Evolutionary conservation across 2,113 vertebrate genomes (phyloP).

Genomic region (Lucifuga dentata): DNA sequence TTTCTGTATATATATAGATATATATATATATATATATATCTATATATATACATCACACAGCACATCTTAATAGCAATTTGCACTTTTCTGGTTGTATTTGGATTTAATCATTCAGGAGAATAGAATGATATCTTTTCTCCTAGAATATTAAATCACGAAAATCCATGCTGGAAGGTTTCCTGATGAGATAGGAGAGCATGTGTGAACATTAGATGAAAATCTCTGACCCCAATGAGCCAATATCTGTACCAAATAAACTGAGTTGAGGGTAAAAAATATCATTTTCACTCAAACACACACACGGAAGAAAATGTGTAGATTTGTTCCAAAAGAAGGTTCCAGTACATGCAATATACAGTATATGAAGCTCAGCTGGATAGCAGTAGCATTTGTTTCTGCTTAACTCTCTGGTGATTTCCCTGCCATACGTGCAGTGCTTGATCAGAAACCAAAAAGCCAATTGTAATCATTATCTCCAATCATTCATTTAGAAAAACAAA

Average conservation of each 20-base stretch:
- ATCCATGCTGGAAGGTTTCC: background rate
- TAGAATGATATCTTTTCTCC: background rate
- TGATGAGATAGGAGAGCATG: background rate
- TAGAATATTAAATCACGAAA: background rate
- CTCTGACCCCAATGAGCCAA: slow-evolving; percentile 19
- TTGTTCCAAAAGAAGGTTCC: background rate
- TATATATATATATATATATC: too few relatives aligned
- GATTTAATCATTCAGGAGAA: too few relatives aligned
- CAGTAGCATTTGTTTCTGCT: background rate
- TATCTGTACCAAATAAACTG: background rate
- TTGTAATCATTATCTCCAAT: slow-evolving; percentile 45
- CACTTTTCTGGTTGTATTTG: background rate
- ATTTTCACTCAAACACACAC: background rate
- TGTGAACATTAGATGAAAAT: slow-evolving; percentile 12
- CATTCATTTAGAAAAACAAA: slow-evolving; percentile 19
- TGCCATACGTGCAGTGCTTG: slow-evolving; percentile 37
- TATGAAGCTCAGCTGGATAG: background rate
- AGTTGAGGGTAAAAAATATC: background rate
- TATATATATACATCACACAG: too few relatives aligned
- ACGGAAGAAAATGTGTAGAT: too few relatives aligned
- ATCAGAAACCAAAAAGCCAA: slow-evolving; percentile 37
- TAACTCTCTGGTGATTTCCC: slow-evolving; percentile 24
- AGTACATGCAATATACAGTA: slow-evolving; percentile 35
- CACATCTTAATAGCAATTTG: too few relatives aligned
- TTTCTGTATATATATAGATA: too few relatives aligned